phyloP scores from a whole-genome alignment of 2,888 invertebrate species.

The Kuschelorhynchus macadamiae region DNA sequence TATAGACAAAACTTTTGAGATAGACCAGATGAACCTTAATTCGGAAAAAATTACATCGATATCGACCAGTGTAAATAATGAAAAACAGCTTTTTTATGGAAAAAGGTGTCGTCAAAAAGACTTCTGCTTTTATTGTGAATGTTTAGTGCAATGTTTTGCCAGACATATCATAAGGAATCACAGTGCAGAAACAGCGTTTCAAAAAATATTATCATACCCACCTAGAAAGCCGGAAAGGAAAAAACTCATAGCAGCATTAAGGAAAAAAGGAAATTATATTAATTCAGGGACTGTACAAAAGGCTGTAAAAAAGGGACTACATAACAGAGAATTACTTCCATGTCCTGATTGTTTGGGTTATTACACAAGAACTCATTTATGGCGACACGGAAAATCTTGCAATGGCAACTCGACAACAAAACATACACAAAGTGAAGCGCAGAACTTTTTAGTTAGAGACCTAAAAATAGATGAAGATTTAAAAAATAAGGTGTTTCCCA shows the following conservation, averaged over 20 bases:
- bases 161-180: conserved; percentile 26
- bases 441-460: not conserved
- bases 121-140: conserved; percentile 32
- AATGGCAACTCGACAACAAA: not conserved
- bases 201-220: conserved; percentile 24
- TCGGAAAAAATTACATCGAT: too few relatives aligned
- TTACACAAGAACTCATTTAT: conserved; percentile 51
- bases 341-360: conserved; percentile 51
- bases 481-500: conserved; percentile 22
- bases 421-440: not conserved
- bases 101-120: too few relatives aligned
- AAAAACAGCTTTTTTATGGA: too few relatives aligned
- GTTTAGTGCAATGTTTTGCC: conserved; percentile 27
- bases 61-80: too few relatives aligned
- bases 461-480: not conserved
- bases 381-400: conserved; percentile 47
- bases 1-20: too few relatives aligned
- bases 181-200: conserved; percentile 15
- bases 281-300: conserved; percentile 39
- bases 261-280: conserved; percentile 51
- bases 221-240: conserved; percentile 25
- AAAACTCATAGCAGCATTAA: conserved; percentile 17
- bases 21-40: too few relatives aligned
- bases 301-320: not conserved
- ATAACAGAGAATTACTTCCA: conserved; percentile 26